phyloP scores from a whole-genome alignment of 1,140 invertebrate genomes.

The Drosophila tristis region DNA sequence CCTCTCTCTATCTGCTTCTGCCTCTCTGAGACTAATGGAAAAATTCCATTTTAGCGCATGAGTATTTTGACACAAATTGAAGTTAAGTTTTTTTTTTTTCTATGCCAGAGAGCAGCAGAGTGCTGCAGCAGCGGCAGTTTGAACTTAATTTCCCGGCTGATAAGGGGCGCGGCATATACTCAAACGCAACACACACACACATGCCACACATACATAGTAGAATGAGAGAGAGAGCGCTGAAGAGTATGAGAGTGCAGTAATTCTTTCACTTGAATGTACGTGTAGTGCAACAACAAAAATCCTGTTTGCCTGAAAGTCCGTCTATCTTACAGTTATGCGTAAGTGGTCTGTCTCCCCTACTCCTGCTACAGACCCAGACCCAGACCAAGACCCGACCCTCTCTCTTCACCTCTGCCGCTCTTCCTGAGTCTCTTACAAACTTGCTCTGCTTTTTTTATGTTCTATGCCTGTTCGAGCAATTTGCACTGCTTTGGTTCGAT shows the following conservation, averaged over 20 bases:
- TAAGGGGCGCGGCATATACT: constrained; percentile 54
- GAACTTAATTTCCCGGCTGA: constrained; percentile 70
- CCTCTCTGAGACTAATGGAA: constrained; percentile 60
- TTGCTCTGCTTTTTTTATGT: constrained; percentile 70
- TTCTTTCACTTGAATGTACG: constrained; percentile 56
- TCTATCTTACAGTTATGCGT: constrained; percentile 82
- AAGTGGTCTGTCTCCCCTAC: constrained; percentile 49
- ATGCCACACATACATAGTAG: constrained; percentile 12
- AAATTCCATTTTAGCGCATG: constrained; percentile 68
- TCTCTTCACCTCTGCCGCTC: constrained; percentile 10
- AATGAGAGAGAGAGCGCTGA: background rate
- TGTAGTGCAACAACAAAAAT: constrained; percentile 46
- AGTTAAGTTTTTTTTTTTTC: constrained; percentile 57
- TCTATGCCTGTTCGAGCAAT: constrained; percentile 56
- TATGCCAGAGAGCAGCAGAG: constrained; percentile 29
- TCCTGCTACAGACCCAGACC: background rate
- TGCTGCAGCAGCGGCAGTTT: constrained; percentile 33
- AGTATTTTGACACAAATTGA: constrained; percentile 73
- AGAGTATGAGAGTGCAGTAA: constrained; percentile 20
- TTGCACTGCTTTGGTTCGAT: constrained; percentile 59
- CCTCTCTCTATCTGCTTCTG: constrained; percentile 13
- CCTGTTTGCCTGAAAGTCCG: constrained; percentile 62
- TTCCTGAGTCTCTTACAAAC: constrained; percentile 35
- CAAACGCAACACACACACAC: constrained; percentile 12
- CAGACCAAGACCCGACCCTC: constrained; percentile 13